A percentile compares a stretch with the other conserved stretches of the same genome.
Evolutionary conservation across 1,140 invertebrate species (phyloP).

Genomic region (Drosophila gunungcola): DNA sequence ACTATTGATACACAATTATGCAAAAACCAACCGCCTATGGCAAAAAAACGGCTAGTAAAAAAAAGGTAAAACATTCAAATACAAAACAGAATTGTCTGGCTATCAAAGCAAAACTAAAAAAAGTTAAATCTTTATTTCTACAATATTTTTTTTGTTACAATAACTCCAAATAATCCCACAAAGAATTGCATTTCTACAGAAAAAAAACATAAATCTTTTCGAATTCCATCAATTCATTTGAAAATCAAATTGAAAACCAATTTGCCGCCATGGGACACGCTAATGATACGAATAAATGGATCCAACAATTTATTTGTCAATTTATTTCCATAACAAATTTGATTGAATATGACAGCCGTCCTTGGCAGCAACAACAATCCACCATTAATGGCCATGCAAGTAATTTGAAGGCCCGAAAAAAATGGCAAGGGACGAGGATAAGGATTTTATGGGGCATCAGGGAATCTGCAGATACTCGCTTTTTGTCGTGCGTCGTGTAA

Average conservation of each 20-base stretch:
- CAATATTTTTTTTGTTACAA: neutral
- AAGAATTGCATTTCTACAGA: slow-evolving; percentile 1
- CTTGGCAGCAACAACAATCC: slow-evolving; percentile 16
- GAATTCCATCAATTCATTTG: slow-evolving; percentile 42
- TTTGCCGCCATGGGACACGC: slow-evolving; percentile 28
- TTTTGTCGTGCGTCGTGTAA: slow-evolving; percentile 55
- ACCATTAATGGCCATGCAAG: slow-evolving; percentile 32
- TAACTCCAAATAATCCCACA: slow-evolving; percentile 7
- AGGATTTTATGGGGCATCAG: slow-evolving; percentile 66
- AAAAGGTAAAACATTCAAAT: too few relatives aligned
- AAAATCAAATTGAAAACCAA: slow-evolving; percentile 51
- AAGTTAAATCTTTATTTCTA: neutral
- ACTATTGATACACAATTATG: too few relatives aligned
- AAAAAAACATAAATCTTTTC: slow-evolving; percentile 26
- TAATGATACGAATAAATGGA: slow-evolving; percentile 52
- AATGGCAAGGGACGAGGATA: slow-evolving; percentile 12
- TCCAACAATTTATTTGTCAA: slow-evolving; percentile 66
- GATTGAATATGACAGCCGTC: slow-evolving; percentile 66
- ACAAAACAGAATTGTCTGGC: too few relatives aligned
- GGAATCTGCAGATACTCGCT: slow-evolving; percentile 53
- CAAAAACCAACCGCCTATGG: too few relatives aligned
- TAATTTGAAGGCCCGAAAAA: slow-evolving; percentile 12
- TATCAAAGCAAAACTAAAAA: too few relatives aligned
- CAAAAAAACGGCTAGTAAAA: too few relatives aligned
- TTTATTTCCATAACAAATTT: slow-evolving; percentile 76